Evolutionary conservation across 2,888 invertebrate genomes (phyloP), one percentile per base, ranked within the genome.

Genomic region (Calameuta filiformis): DNA sequence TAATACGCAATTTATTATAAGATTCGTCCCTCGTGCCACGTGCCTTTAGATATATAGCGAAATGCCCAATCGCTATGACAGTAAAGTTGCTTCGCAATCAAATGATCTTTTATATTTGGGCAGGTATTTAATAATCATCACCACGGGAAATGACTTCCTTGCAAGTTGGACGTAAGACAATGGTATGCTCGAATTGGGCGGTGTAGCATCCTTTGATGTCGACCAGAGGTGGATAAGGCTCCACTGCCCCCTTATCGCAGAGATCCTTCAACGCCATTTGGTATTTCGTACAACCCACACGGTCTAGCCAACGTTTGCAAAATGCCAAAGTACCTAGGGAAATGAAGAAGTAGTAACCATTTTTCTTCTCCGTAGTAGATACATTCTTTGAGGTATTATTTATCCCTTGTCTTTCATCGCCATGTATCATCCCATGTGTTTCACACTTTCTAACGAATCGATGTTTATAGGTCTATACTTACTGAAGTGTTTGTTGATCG

Each of bases 161-260:
- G 93, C 99, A 99, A 0, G 98, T 99, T 71, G 99, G 99, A 87
- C 99, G 94, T 83, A 99, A 93, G 85, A 99, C 95, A 88, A 99
- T 96, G 6, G 99, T 99, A 92, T 99, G 99, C 91, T 99, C 99
- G 91, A 97, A 99, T 93, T 99, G 99, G 73, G 99, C 99, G 0
- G 99, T 99, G 92, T 99, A 99, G 91, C 97, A 98, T 79, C 99
- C 99, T 92, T 97, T 98, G 83, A 97, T 94, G 93, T 99, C 99
- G 90, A 99, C 99, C 77, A 99, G 94, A 12, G 99, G 99, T 33
- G 99, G 99, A 92, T 99, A 99, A 0, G 99, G 96, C 89, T 98
- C 98, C n/a, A 99, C 97, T 37, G 99, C 97, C 75, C 97, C 97
- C 91, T 98, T 98, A 92, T 99, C 99, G 92, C 98, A 98, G 78